Conservation (phyloP, 1,140 invertebrate species). For the Plectrocnemia conspersa region DNA sequence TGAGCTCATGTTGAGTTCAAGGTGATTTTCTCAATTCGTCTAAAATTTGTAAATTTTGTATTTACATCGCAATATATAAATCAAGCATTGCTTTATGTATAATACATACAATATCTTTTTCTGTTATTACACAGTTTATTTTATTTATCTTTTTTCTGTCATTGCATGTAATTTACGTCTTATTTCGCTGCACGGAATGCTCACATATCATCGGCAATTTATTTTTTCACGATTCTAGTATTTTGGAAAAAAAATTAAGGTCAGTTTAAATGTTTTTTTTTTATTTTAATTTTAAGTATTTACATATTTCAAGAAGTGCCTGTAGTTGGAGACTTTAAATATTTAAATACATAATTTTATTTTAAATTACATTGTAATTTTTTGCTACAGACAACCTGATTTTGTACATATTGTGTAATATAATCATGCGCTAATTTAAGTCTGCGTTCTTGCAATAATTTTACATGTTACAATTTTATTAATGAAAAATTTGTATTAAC, state of each 20-base stretch:
- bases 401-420: no score
- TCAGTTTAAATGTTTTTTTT: constrained; percentile 51
- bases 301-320: no score
- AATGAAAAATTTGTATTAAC: no score
- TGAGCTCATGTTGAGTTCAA: constrained; percentile 74
- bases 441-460: no score
- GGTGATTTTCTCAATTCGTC: constrained; percentile 49
- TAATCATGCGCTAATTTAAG: no score
- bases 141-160: constrained; percentile 29
- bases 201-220: constrained; percentile 20
- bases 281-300: constrained; percentile 1
- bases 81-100: not conserved
- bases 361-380: no score
- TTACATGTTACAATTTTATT: no score
- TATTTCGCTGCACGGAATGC: constrained; percentile 29
- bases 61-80: constrained; percentile 7
- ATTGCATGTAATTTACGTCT: constrained; percentile 35
- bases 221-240: constrained; percentile 54
- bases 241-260: constrained; percentile 75
- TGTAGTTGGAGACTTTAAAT: no score
- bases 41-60: not conserved
- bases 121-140: constrained; percentile 2
- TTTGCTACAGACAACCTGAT: no score
- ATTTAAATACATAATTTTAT: no score
- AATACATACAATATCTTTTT: not conserved